Percentiles rank a stretch among this genome's conserved stretches.
These are phyloP conservation scores for Drosophila eugracilis DNA, from an alignment of 1,140 invertebrate species.

Conservation along the genomic window DNA sequence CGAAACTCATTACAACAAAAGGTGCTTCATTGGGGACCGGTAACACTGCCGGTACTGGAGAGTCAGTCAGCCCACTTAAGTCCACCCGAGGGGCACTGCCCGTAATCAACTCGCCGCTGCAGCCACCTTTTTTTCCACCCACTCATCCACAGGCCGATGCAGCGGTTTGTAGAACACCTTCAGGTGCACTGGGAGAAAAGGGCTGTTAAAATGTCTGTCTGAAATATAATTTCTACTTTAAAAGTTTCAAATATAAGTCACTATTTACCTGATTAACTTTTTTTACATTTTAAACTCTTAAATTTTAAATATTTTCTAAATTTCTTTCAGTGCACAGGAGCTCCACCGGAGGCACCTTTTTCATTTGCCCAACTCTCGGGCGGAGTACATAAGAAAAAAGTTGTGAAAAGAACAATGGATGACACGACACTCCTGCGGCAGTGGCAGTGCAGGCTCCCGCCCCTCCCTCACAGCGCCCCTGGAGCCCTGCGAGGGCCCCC, in stretches of 20 bases:
- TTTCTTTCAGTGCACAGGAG: constrained; percentile 12
- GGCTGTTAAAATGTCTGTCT: too few relatives aligned
- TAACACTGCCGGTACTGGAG: constrained; percentile 7
- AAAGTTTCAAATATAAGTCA: too few relatives aligned
- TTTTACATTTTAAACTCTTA: too few relatives aligned
- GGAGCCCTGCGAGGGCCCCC: not conserved
- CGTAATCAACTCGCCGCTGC: constrained; percentile 68
- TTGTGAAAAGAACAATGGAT: constrained; percentile 77
- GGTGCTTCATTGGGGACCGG: constrained; percentile 70
- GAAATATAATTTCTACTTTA: not conserved
- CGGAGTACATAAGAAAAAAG: constrained; percentile 43
- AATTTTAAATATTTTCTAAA: not conserved
- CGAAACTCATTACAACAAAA: constrained; percentile 82
- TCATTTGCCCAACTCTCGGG: constrained; percentile 61
- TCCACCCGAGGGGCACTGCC: constrained; percentile 51
- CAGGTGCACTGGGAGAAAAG: constrained; percentile 6
- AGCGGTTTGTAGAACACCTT: constrained; percentile 59
- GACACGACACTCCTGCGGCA: constrained; percentile 47
- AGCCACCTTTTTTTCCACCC: constrained; percentile 8
- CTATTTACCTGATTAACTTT: too few relatives aligned
- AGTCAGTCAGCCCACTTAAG: constrained; percentile 66
- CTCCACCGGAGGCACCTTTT: constrained; percentile 52
- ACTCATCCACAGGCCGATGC: constrained; percentile 5
- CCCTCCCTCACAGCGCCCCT: constrained; percentile 3
- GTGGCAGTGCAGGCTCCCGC: constrained; percentile 6